Conservation (phyloP, 2,797 vertebrate species). For the Lutjanus campechanus region DNA sequence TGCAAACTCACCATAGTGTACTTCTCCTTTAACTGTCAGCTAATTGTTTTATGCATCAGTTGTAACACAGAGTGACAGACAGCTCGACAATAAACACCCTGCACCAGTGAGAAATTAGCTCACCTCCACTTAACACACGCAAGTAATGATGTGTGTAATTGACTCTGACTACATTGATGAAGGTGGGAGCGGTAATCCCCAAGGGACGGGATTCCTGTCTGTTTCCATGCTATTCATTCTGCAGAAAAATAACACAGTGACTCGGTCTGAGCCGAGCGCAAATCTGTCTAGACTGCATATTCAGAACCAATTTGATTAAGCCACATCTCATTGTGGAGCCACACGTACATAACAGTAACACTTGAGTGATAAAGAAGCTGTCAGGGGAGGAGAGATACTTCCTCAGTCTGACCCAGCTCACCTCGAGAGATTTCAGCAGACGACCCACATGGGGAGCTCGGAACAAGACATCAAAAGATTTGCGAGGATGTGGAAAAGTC, state of each 20-base stretch:
- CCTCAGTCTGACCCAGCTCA: constrained; percentile 34
- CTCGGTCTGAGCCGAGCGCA: constrained; percentile 35
- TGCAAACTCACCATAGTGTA: constrained; percentile 4
- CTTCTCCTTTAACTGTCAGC: constrained; percentile 19
- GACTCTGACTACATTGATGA: constrained; percentile 75
- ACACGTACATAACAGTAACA: constrained; percentile 18
- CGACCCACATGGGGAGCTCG: constrained; percentile 21
- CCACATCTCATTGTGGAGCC: constrained; percentile 18
- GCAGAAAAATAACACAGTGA: constrained; percentile 50
- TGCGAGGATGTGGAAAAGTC: constrained; percentile 57
- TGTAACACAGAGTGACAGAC: constrained; percentile 64
- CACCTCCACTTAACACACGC: constrained; percentile 74
- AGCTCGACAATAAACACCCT: constrained; percentile 62
- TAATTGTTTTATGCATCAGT: constrained; percentile 61
- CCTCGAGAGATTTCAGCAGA: constrained; percentile 37
- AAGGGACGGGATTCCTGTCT: constrained; percentile 49
- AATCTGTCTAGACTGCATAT: constrained; percentile 54
- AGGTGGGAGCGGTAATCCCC: constrained; percentile 61
- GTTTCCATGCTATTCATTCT: constrained; percentile 46
- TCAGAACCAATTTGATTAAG: constrained; percentile 56
- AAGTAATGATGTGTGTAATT: constrained; percentile 81
- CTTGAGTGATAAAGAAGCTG: constrained; percentile 15
- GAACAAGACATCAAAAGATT: constrained; percentile 68
- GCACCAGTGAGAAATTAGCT: constrained; percentile 66
- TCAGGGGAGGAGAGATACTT: constrained; percentile 22